Evolutionary conservation across 2,888 invertebrate genomes (phyloP).

Genomic region (Rotaria socialis): DNA sequence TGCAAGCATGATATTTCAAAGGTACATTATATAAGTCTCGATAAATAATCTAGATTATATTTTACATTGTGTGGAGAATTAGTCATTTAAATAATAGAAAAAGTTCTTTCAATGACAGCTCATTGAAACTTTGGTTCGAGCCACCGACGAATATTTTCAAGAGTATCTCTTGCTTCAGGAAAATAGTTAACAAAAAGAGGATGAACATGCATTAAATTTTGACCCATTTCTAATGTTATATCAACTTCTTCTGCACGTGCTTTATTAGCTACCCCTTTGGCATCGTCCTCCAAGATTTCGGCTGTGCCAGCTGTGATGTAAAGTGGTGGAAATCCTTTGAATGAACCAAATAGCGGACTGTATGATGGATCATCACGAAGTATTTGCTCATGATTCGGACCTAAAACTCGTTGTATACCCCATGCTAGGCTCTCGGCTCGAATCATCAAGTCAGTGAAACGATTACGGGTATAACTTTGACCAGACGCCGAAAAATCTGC

Average conservation of each 20-base stretch:
- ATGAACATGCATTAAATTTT: neutral
- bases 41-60: no score
- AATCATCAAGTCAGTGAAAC: neutral
- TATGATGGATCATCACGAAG: neutral
- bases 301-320: neutral
- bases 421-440: neutral
- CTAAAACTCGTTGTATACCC: neutral
- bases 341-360: conserved; percentile 1
- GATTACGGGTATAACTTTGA: neutral
- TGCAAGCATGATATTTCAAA: no score
- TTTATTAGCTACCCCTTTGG: neutral
- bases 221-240: neutral
- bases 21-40: no score
- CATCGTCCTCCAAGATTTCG: neutral
- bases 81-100: no score
- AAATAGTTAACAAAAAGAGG: neutral
- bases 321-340: neutral
- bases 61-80: no score
- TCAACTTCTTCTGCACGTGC: neutral
- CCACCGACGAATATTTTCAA: neutral
- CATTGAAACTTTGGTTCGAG: neutral
- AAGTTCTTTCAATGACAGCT: no score
- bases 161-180: neutral
- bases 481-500: neutral
- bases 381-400: neutral